Evolutionary conservation across 2,113 vertebrate genomes (phyloP).

Genomic region (Sminthopsis crassicaudata): DNA sequence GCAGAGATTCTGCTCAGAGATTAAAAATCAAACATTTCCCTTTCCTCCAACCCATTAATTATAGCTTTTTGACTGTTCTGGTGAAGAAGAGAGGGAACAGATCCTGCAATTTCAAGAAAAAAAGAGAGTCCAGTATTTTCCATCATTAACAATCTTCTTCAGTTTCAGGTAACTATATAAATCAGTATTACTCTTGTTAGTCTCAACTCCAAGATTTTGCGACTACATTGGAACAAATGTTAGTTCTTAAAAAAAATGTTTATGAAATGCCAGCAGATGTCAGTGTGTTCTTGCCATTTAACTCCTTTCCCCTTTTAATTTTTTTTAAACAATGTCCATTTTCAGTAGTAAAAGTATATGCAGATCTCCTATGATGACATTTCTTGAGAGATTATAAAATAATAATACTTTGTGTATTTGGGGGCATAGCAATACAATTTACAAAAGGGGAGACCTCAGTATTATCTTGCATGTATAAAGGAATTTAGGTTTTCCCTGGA

Average conservation of each 20-base stretch:
- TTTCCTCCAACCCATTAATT: background rate
- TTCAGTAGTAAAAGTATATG: background rate
- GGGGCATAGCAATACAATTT: background rate
- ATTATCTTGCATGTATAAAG: background rate
- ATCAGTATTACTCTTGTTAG: conserved; percentile 20
- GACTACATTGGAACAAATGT: conserved; percentile 24
- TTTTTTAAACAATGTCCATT: conserved; percentile 62
- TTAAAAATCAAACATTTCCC: background rate
- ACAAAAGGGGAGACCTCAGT: background rate
- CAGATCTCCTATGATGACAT: background rate
- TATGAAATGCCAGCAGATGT: conserved; percentile 86
- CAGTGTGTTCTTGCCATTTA: conserved; percentile 82
- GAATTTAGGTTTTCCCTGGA: conserved; percentile 38
- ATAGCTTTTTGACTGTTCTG: background rate
- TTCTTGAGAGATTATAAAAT: background rate
- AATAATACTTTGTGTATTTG: background rate
- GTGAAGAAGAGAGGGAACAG: background rate
- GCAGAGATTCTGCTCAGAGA: background rate
- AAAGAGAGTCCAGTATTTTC: background rate
- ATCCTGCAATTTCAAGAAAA: background rate
- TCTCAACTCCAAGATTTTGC: background rate
- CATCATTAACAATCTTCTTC: background rate
- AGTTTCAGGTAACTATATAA: background rate
- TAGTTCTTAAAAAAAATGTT: conserved; percentile 51
- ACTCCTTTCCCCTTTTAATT: conserved; percentile 61